A percentile compares a stretch with the other conserved stretches of the same genome.
Evolutionary conservation across 2,888 invertebrate species (phyloP).

Genomic region (Conus canariensis): DNA sequence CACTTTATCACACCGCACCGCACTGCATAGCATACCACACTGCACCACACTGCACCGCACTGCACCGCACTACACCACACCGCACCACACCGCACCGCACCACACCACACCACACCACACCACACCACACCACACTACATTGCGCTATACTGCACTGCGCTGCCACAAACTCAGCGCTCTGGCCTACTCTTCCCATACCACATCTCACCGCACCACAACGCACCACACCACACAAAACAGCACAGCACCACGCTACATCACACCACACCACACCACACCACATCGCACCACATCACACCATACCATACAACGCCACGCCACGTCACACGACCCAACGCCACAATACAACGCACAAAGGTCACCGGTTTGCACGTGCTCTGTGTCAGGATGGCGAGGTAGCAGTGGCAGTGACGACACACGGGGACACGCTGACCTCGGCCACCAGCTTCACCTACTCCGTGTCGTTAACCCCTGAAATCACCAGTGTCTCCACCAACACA

Average conservation of each 20-base stretch:
- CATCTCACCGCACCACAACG: neutral
- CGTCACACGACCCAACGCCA: no score
- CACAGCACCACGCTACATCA: neutral
- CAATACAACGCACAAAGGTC: no score
- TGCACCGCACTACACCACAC: no score
- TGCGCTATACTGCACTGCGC: neutral
- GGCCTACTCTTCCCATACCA: neutral
- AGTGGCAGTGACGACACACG: neutral
- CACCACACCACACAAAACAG: neutral
- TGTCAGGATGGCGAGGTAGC: neutral
- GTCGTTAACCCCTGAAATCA: neutral
- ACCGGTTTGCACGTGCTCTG: no score
- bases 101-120: neutral
- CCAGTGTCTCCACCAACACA: neutral
- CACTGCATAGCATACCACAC: no score
- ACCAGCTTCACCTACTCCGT: neutral
- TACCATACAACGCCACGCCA: no score
- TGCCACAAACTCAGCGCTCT: neutral
- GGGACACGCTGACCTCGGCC: neutral
- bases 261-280: no score
- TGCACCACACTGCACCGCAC: no score
- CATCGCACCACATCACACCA: no score
- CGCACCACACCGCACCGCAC: no score
- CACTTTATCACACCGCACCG: no score
- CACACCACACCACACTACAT: neutral